These are phyloP conservation scores for Vidua chalybeata DNA, from an alignment of 2,113 vertebrate species.

Conservation along the genomic window DNA sequence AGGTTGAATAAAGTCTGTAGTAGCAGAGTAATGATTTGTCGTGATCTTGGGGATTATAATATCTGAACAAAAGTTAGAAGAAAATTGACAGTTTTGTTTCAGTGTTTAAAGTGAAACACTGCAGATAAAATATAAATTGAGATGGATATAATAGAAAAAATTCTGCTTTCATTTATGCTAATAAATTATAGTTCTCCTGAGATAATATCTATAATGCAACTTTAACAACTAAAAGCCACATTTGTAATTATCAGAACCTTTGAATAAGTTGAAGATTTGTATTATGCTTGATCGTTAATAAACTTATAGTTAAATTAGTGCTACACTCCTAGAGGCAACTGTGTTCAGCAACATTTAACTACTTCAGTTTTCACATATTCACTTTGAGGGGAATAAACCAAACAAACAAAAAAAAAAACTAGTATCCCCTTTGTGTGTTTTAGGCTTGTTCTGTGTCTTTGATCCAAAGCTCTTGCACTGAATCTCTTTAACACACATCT, in stretches of 20 bases:
- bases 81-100: background rate
- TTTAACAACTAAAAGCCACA: background rate
- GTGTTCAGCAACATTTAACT: background rate
- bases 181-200: background rate
- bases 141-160: background rate
- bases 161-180: background rate
- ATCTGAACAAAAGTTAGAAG: background rate
- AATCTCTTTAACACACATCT: background rate
- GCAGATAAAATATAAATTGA: background rate
- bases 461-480: background rate
- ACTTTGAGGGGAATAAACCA: background rate
- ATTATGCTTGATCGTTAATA: background rate
- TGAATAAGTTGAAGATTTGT: background rate
- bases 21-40: background rate
- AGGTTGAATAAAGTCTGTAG: background rate
- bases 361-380: background rate
- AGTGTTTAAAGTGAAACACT: background rate
- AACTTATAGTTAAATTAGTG: background rate
- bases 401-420: background rate
- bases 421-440: background rate
- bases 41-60: background rate
- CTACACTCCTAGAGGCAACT: background rate
- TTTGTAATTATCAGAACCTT: background rate
- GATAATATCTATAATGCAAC: background rate
- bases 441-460: background rate